Evolutionary conservation across 2,113 vertebrate species (phyloP).

Genomic region (Noturus placidus): DNA sequence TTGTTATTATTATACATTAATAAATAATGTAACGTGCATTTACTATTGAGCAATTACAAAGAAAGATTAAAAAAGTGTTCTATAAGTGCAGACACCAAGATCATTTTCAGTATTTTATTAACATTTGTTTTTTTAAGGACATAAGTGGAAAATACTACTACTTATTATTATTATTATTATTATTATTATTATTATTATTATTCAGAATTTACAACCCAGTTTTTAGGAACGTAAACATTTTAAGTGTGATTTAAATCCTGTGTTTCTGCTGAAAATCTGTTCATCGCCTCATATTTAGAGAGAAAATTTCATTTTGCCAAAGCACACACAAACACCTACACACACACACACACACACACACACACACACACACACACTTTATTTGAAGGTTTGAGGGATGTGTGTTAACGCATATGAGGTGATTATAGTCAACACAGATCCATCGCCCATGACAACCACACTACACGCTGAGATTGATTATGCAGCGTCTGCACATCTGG

Average conservation of each 20-base stretch:
- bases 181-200: too few species aligned
- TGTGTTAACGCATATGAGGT: background rate
- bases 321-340: background rate
- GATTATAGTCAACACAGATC: background rate
- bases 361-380: background rate
- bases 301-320: background rate
- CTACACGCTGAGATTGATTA: background rate
- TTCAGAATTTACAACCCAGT: too few species aligned
- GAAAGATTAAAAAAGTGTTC: too few species aligned
- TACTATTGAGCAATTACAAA: background rate
- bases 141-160: too few species aligned
- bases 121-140: too few species aligned
- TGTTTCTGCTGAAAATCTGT: background rate
- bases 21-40: background rate
- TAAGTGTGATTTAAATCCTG: background rate
- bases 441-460: background rate
- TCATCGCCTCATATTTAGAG: background rate
- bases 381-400: background rate
- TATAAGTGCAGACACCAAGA: too few species aligned
- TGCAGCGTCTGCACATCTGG: background rate
- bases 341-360: background rate
- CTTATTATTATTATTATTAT: too few species aligned
- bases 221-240: background rate
- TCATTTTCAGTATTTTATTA: too few species aligned
- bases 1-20: background rate